These are phyloP conservation scores for Gulo gulo DNA, from an alignment of 2,113 vertebrate genomes.

Conservation along the genomic window DNA sequence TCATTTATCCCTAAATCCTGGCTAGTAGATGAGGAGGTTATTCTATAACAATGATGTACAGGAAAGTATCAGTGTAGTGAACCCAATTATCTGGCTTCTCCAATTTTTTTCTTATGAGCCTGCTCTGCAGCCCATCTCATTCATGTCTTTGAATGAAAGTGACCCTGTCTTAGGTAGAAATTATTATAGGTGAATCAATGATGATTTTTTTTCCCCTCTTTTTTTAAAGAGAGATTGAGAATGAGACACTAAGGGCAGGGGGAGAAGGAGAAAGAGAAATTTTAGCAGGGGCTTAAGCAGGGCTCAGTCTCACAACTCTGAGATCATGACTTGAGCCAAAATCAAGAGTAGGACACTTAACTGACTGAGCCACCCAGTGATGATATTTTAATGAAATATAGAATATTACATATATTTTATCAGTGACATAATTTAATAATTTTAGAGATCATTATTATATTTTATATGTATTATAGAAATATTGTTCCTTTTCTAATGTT, in stretches of 20 bases:
- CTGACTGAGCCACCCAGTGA: not conserved
- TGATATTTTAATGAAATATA: slow-evolving; percentile 19
- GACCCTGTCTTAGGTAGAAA: not conserved
- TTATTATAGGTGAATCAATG: not conserved
- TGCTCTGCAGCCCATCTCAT: not conserved
- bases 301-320: not conserved
- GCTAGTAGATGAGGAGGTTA: not conserved
- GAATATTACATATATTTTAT: not conserved
- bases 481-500: not conserved
- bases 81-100: not conserved
- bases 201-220: accelerated
- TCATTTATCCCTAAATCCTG: not conserved
- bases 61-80: not conserved
- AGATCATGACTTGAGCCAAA: not conserved
- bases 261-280: not conserved
- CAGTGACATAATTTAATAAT: not conserved
- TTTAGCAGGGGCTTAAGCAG: not conserved
- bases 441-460: slow-evolving; percentile 21
- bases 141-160: not conserved
- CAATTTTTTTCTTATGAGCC: not conserved
- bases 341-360: not conserved
- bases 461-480: not conserved
- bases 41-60: not conserved
- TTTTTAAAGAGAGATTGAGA: not conserved
- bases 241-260: not conserved